phyloP scores from a whole-genome alignment of 2,888 invertebrate genomes.

The Tinea trinotella region DNA sequence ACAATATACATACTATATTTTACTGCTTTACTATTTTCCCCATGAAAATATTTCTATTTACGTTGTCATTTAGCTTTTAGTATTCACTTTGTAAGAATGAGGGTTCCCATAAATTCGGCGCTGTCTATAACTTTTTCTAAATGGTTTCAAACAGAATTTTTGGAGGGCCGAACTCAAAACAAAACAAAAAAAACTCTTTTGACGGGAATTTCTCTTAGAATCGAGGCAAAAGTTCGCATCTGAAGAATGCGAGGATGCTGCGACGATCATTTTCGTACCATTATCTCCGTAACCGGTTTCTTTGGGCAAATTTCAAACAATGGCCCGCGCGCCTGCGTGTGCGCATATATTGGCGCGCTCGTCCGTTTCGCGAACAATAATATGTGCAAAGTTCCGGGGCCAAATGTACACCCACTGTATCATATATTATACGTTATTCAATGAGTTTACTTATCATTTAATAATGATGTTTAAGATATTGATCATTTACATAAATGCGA shows the following conservation, averaged over 20 bases:
- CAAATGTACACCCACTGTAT: background rate
- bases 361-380: background rate
- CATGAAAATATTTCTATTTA: background rate
- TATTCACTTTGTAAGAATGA: background rate
- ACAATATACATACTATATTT: background rate
- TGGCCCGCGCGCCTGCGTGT: constrained; percentile 32
- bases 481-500: background rate
- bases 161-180: constrained; percentile 18
- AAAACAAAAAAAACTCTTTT: constrained; percentile 17
- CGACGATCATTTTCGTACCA: constrained; percentile 42
- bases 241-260: constrained; percentile 35
- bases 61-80: background rate
- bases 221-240: constrained; percentile 26
- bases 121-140: constrained; percentile 30
- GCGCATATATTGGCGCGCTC: constrained; percentile 17
- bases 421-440: background rate
- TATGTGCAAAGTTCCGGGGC: constrained; percentile 16
- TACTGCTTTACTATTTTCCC: background rate
- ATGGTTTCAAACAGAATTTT: constrained; percentile 12
- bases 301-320: constrained; percentile 62
- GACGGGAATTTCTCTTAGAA: constrained; percentile 37
- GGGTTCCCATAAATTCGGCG: constrained; percentile 26
- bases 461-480: background rate
- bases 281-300: constrained; percentile 58
- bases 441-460: background rate